These are phyloP conservation scores for Anguilla marmorata DNA, from an alignment of 2,797 vertebrate species.

Conservation along the genomic window DNA sequence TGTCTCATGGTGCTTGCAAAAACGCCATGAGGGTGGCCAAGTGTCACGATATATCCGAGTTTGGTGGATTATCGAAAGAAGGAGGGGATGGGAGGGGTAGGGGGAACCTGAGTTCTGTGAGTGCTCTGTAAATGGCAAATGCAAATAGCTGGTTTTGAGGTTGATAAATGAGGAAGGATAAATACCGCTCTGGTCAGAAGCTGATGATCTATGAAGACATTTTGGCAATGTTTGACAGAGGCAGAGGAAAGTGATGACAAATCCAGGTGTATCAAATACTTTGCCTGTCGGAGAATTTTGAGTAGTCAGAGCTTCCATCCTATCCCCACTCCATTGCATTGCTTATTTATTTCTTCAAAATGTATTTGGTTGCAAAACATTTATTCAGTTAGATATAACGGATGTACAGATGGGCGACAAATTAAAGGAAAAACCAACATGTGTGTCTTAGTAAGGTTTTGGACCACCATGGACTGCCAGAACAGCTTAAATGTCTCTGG, in stretches of 20 bases:
- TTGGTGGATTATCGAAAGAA: background rate
- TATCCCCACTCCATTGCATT: background rate
- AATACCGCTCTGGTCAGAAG: background rate
- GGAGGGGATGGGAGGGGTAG: background rate
- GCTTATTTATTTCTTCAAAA: background rate
- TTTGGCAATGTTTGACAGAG: background rate
- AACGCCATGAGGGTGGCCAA: background rate
- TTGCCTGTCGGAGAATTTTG: background rate
- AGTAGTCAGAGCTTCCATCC: background rate
- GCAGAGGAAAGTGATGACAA: background rate
- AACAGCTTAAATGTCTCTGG: no score
- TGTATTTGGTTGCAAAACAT: background rate
- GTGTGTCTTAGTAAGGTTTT: no score
- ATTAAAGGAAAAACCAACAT: no score
- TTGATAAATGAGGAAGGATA: slow-evolving; percentile 1
- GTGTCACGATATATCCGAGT: background rate
- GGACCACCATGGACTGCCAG: no score
- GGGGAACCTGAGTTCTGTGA: background rate
- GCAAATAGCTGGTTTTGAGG: slow-evolving; percentile 1
- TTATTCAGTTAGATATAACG: background rate
- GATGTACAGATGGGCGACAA: background rate
- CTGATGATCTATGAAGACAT: slow-evolving; percentile 22
- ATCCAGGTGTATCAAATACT: background rate
- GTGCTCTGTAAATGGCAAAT: background rate
- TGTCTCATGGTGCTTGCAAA: background rate